Evolutionary conservation across 2,888 invertebrate species (phyloP).

Genomic region (Trichogramma evanescens): DNA sequence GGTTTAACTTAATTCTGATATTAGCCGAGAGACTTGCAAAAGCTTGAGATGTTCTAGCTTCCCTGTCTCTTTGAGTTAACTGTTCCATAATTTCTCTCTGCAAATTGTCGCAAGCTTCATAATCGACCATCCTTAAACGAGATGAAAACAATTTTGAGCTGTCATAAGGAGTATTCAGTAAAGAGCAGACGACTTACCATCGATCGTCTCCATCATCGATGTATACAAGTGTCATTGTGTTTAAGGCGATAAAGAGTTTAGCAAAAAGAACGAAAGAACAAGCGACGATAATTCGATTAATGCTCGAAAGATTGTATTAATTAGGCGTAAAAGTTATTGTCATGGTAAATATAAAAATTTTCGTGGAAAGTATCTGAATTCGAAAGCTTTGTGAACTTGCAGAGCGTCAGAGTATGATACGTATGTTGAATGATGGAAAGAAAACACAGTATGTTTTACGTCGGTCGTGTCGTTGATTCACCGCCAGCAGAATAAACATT

Average conservation of each 20-base stretch:
- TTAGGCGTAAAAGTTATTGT: no score
- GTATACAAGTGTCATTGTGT: slow-evolving; percentile 40
- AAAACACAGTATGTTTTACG: no score
- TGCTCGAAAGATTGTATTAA: no score
- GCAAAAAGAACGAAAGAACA: no score
- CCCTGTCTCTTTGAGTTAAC: slow-evolving; percentile 52
- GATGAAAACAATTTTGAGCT: not conserved
- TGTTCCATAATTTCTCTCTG: slow-evolving; percentile 59
- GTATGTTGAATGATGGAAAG: no score
- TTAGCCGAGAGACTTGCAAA: slow-evolving; percentile 56
- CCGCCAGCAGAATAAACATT: no score
- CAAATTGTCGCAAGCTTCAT: slow-evolving; percentile 60
- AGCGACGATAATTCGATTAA: no score
- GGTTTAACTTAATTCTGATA: slow-evolving; percentile 56
- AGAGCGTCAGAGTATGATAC: no score
- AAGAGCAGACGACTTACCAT: slow-evolving; percentile 31
- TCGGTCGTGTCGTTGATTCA: no score
- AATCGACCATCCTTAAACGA: slow-evolving; percentile 55
- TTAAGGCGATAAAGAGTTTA: not conserved
- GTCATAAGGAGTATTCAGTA: not conserved
- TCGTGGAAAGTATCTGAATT: no score
- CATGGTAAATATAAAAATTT: no score
- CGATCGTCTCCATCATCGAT: slow-evolving; percentile 40
- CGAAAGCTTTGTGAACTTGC: no score
- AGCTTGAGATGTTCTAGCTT: slow-evolving; percentile 50